Evolutionary conservation across 92 coral and sea anemone species (phyloP).

Genomic region (Umimayanthus chanpuru): DNA sequence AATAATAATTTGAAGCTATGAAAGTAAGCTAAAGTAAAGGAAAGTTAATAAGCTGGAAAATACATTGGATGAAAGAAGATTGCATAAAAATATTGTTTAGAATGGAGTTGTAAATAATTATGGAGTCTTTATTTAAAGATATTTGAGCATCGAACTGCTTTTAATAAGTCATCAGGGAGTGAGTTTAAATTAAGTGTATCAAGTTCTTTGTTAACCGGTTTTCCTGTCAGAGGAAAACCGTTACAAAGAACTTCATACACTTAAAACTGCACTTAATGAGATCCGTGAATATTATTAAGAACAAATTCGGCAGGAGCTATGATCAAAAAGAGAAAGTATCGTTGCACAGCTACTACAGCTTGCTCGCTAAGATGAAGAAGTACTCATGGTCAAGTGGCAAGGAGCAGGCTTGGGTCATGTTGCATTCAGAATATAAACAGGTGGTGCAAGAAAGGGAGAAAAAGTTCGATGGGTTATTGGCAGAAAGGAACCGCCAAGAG

Average conservation of each 20-base stretch:
- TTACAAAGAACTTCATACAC: slow-evolving; percentile 56
- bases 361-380: slow-evolving; percentile 78
- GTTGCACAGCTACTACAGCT: slow-evolving; percentile 80
- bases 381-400: slow-evolving; percentile 75
- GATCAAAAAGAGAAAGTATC: slow-evolving; percentile 72
- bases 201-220: too few species aligned
- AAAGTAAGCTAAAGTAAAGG: too few species aligned
- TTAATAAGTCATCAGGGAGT: too few species aligned
- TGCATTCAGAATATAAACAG: slow-evolving; percentile 77
- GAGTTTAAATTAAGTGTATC: too few species aligned
- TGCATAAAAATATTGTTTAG: too few species aligned
- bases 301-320: slow-evolving; percentile 67
- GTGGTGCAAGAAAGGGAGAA: slow-evolving; percentile 80
- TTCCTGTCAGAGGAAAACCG: slow-evolving; percentile 69
- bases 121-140: too few species aligned
- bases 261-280: slow-evolving; percentile 60
- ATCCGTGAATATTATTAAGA: slow-evolving; percentile 74
- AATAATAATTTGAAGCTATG: too few species aligned
- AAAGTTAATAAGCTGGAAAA: too few species aligned
- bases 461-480: slow-evolving; percentile 62
- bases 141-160: too few species aligned
- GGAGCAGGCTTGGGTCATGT: slow-evolving; percentile 86
- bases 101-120: too few species aligned
- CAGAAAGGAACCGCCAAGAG: slow-evolving; percentile 68
- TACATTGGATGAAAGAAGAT: too few species aligned